phyloP scores from a whole-genome alignment of 2,797 vertebrate genomes.

The Buceros bicornis region DNA sequence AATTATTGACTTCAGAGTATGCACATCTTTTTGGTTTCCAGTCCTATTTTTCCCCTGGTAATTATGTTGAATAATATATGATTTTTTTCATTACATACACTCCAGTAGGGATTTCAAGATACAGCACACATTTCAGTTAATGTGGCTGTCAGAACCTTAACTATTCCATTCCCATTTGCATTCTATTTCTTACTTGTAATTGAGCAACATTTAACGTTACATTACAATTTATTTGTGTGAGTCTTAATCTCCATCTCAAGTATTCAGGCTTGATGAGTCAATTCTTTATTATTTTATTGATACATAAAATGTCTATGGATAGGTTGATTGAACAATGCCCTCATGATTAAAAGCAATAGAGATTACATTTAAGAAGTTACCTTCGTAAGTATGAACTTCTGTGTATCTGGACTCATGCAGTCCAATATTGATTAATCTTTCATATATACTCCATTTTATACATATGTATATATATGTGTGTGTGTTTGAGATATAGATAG shows the following conservation, averaged over 20 bases:
- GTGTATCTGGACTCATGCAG: neutral
- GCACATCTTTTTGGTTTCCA: conserved; percentile 11
- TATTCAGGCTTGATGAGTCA: neutral
- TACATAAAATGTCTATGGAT: neutral
- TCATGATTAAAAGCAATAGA: neutral
- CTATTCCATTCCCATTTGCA: neutral
- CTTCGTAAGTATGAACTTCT: neutral
- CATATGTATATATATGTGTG: neutral
- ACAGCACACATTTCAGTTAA: neutral
- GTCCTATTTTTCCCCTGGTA: neutral
- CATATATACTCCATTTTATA: neutral
- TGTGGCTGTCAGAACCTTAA: neutral
- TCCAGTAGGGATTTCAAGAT: conserved; percentile 11
- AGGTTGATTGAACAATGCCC: neutral
- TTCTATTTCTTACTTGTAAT: conserved; percentile 27
- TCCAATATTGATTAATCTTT: neutral
- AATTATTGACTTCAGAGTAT: conserved; percentile 11
- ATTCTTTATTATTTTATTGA: conserved; percentile 12
- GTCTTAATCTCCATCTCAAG: neutral
- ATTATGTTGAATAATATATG: conserved; percentile 40
- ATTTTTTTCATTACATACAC: conserved; percentile 37
- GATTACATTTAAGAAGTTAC: neutral
- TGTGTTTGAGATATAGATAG: neutral
- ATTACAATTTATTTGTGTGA: neutral
- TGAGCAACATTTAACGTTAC: neutral